phyloP scores from a whole-genome alignment of 2,888 invertebrate genomes.

The Epistrophe eligans region DNA sequence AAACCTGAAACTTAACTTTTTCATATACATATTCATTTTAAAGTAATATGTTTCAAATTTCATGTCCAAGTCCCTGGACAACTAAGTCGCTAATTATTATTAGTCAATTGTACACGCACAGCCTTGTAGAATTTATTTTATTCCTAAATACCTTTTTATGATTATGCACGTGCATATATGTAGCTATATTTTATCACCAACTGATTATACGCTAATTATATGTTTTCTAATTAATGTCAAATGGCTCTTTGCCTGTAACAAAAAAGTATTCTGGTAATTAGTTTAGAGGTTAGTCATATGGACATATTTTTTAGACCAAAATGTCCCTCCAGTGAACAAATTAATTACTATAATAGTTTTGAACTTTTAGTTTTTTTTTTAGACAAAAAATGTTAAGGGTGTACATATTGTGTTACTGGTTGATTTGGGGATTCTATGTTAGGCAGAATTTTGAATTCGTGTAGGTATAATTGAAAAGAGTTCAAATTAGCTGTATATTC shows the following conservation, averaged over 20 bases:
- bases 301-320: constrained; percentile 8
- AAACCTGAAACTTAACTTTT: too few relatives aligned
- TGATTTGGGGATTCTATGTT: constrained; percentile 24
- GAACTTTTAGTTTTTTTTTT: not conserved
- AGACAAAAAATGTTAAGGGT: not conserved
- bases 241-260: not conserved
- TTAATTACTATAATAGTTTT: constrained; percentile 49
- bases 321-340: constrained; percentile 24
- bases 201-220: constrained; percentile 15
- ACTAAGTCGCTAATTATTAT: not conserved
- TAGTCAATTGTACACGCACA: not conserved
- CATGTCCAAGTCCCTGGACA: not conserved
- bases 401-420: not conserved
- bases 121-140: not conserved
- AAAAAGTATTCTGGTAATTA: constrained; percentile 41
- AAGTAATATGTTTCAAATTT: not conserved
- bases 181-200: not conserved
- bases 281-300: constrained; percentile 38
- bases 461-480: constrained; percentile 29
- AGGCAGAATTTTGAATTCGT: constrained; percentile 20
- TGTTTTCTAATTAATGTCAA: constrained; percentile 51
- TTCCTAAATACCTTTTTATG: not conserved
- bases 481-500: constrained; percentile 10
- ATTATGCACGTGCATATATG: not conserved
- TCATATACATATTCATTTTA: too few relatives aligned